Base-by-base conservation (phyloP, 2,113 vertebrate genomes). In the Dryoscopus gambensis region DNA sequence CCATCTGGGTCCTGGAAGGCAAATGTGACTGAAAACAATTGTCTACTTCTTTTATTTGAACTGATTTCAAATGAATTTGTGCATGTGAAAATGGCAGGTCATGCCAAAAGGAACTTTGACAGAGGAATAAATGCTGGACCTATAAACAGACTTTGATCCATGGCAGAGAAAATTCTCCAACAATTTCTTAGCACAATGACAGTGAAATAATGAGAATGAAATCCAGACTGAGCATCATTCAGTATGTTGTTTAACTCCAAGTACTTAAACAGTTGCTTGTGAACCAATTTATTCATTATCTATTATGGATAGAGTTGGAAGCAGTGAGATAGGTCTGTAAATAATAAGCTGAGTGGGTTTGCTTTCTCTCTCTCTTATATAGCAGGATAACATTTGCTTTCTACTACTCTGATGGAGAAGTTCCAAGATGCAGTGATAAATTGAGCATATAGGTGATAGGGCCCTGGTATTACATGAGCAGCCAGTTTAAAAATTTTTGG, bases 391-490 rank as follows among this genome's bases (percentile, higher is more conserved):
- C 90, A 97, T 96, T 96, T 96, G 95, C 94, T 97, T 95, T 96
- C 93, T 69, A 69, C 92, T 95, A 88, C 60, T 97, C 82, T 56
- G 59, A 91, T 97, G 97, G 96, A 97, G 33, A 57, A 92, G 69
- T 81, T 97, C 96, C 96, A 97, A 97, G 91, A 56, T 9, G 59
- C 89, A 95, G 95, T 93, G 96, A 97, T 97, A 97, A 97, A 97
- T 96, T 97, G 96, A 97, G 94, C 85, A 94, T 94, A 96, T 97
- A 97, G 96, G 96, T 97, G 94, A 96, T 96, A 95, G 94, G 93
- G 95, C 95, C 79, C 84, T 92, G 78, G 88, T 93, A 97, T 96
- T 97, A 97, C 92, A 96, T 83, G 89, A 97, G 81, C 94, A 96
- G 89, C 96, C 94, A 97, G 95, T 95, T 97, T 90, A 91, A 93